phyloP scores from a whole-genome alignment of 2,113 vertebrate genomes.

The Anarhynchus alexandrinus region DNA sequence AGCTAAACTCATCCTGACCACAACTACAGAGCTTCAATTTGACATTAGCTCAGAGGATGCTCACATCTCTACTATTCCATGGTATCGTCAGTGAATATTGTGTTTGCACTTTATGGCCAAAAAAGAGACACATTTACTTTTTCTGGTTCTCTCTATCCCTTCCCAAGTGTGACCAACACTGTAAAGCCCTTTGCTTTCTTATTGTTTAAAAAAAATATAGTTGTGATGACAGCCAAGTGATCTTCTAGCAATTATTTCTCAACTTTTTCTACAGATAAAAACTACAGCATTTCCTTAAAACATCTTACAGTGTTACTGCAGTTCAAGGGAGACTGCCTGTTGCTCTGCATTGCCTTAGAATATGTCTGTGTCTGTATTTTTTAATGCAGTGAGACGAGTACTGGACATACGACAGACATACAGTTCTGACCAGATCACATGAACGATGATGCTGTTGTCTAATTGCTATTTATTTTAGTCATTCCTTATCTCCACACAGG shows the following conservation, averaged over 20 bases:
- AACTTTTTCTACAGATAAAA: not conserved
- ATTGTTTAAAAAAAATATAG: not conserved
- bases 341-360: not conserved
- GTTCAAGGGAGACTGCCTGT: not conserved
- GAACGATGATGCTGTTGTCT: constrained; percentile 13
- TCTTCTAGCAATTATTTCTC: not conserved
- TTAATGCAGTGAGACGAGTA: rapidly evolving
- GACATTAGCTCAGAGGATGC: not conserved
- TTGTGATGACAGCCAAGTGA: not conserved
- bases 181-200: not conserved
- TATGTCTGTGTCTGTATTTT: not conserved
- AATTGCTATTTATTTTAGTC: constrained; percentile 62
- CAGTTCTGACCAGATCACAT: not conserved
- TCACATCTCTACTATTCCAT: rapidly evolving
- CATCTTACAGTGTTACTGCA: not conserved
- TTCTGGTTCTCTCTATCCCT: not conserved
- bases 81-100: rapidly evolving
- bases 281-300: not conserved
- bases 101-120: not conserved
- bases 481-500: constrained; percentile 63
- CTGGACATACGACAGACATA: not conserved
- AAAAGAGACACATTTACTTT: not conserved
- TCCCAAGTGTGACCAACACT: not conserved
- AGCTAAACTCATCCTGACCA: not conserved
- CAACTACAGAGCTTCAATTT: not conserved